phyloP scores from a whole-genome alignment of 1,140 invertebrate genomes.

The Zaprionus capensis region DNA sequence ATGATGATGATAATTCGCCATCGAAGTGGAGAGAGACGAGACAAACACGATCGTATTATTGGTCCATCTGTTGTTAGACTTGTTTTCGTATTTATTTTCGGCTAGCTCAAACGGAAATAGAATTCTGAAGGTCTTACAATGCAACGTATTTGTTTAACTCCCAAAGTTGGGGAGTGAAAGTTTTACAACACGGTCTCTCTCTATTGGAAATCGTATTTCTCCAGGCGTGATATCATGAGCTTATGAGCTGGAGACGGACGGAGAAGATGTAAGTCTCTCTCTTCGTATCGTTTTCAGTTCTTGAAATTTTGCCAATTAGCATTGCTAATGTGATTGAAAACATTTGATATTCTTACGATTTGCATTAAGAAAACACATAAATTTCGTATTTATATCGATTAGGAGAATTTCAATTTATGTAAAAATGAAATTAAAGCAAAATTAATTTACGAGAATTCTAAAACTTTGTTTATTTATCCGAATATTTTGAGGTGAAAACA shows the following conservation, averaged over 20 bases:
- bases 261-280: slow-evolving; percentile 8
- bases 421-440: slow-evolving; percentile 20
- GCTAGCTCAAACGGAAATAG: slow-evolving; percentile 66
- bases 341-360: slow-evolving; percentile 36
- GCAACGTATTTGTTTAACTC: slow-evolving; percentile 27
- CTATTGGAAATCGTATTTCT: slow-evolving; percentile 20
- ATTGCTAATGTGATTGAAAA: slow-evolving; percentile 60
- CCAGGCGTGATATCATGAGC: not conserved
- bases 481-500: not conserved
- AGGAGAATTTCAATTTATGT: slow-evolving; percentile 34
- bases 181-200: slow-evolving; percentile 29
- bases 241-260: not conserved
- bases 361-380: slow-evolving; percentile 50
- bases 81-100: slow-evolving; percentile 28
- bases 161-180: slow-evolving; percentile 52
- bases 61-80: slow-evolving; percentile 28
- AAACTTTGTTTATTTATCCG: slow-evolving; percentile 5
- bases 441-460: slow-evolving; percentile 16
- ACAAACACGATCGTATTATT: slow-evolving; percentile 19
- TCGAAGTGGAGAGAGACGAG: slow-evolving; percentile 27
- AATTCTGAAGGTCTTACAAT: slow-evolving; percentile 66
- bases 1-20: slow-evolving; percentile 26
- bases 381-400: slow-evolving; percentile 36
- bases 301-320: slow-evolving; percentile 50
- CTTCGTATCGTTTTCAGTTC: slow-evolving; percentile 47